Conservation (phyloP, 2,113 vertebrate species). For the Garra rufa region DNA sequence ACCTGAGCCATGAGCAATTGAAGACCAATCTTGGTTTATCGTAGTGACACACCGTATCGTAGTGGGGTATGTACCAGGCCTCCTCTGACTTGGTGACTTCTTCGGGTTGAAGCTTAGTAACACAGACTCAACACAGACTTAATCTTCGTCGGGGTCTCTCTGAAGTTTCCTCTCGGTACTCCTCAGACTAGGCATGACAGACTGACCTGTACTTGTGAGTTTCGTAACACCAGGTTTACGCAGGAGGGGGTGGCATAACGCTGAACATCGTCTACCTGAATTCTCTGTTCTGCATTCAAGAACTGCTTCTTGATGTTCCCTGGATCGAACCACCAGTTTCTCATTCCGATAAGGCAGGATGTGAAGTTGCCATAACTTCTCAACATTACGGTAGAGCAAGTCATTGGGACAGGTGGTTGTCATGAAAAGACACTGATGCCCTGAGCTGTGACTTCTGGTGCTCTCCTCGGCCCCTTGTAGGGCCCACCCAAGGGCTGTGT, state of each 20-base stretch:
- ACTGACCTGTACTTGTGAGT: neutral
- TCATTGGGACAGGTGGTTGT: neutral
- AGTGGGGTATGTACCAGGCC: too few species aligned
- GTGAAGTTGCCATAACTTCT: neutral
- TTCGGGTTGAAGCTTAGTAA: too few species aligned
- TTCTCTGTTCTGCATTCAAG: neutral
- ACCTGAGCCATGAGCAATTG: too few species aligned
- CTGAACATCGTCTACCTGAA: too few species aligned
- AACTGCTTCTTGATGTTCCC: neutral
- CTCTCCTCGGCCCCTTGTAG: neutral
- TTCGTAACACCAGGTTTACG: neutral
- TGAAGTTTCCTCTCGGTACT: too few species aligned
- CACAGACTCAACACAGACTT: too few species aligned
- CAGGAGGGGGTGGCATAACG: neutral
- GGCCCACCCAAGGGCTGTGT: neutral
- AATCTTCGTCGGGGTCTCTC: too few species aligned
- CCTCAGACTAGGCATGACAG: too few species aligned
- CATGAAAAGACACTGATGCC: neutral
- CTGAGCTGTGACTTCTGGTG: neutral
- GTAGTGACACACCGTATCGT: too few species aligned
- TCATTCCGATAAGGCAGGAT: neutral
- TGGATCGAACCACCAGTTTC: neutral
- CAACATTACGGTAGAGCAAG: neutral
- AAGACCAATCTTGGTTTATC: too few species aligned
- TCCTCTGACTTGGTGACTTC: too few species aligned